These are phyloP conservation scores for Numenius phaeopus DNA, from an alignment of 2,797 vertebrate genomes.

Conservation along the genomic window DNA sequence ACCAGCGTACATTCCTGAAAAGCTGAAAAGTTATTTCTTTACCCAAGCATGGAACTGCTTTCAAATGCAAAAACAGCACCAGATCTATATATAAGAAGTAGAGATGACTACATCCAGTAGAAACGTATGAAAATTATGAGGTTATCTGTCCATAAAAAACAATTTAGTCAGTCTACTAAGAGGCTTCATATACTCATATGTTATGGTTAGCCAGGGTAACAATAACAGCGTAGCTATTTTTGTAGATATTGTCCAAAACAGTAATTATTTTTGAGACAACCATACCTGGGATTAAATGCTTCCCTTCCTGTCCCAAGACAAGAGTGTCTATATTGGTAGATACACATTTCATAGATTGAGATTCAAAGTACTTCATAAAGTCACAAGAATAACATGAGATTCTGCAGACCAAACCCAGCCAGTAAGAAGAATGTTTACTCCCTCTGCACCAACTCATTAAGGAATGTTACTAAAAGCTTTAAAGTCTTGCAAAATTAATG, in stretches of 20 bases:
- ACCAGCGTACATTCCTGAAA: neutral
- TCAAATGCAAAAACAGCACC: neutral
- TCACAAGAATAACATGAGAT: neutral
- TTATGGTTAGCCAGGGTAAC: neutral
- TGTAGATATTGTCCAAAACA: neutral
- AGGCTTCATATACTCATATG: neutral
- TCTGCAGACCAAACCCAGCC: neutral
- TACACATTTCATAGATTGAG: neutral
- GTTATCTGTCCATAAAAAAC: neutral
- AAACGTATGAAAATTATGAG: neutral
- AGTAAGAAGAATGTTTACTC: neutral
- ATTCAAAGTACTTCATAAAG: neutral
- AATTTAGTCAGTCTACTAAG: neutral
- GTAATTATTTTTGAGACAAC: neutral
- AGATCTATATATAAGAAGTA: neutral
- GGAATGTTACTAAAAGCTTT: neutral
- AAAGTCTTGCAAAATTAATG: neutral
- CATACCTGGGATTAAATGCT: neutral
- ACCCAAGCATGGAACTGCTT: neutral
- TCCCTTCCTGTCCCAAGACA: rapidly evolving
- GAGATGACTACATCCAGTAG: neutral
- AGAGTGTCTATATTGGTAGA: neutral
- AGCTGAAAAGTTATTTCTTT: neutral
- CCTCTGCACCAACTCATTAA: neutral
- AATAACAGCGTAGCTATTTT: neutral